phyloP scores from a whole-genome alignment of 2,113 vertebrate genomes.

The Chaetorhynchus papuensis region DNA sequence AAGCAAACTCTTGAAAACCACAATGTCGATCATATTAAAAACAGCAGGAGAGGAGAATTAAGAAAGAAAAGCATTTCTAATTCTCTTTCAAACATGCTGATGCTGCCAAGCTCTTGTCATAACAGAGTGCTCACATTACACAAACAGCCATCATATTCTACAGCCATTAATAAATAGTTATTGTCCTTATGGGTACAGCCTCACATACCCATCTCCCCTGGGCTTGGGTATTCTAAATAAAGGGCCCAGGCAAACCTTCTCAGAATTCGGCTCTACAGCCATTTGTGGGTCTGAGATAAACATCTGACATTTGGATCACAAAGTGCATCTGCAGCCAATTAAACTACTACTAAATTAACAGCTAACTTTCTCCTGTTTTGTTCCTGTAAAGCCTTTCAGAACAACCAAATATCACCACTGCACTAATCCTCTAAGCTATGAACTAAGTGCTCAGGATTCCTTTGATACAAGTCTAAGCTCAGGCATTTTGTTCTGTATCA shows the following conservation, averaged over 20 bases:
- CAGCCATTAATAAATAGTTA: constrained; percentile 70
- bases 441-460: not conserved
- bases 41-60: constrained; percentile 77
- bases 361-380: constrained; percentile 39
- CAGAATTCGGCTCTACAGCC: constrained; percentile 22
- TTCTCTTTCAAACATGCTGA: constrained; percentile 72
- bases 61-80: constrained; percentile 82
- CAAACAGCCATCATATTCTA: constrained; percentile 65
- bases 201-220: constrained; percentile 49
- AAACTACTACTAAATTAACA: constrained; percentile 59
- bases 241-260: constrained; percentile 59
- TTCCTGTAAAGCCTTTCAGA: constrained; percentile 17
- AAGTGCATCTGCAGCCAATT: constrained; percentile 54
- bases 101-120: constrained; percentile 78
- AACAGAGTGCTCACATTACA: constrained; percentile 70
- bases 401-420: not conserved
- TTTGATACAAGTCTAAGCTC: not conserved
- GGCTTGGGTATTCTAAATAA: constrained; percentile 51
- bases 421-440: not conserved
- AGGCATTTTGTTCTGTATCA: not conserved
- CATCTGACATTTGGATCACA: constrained; percentile 42
- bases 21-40: constrained; percentile 79
- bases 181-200: constrained; percentile 68
- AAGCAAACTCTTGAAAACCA: constrained; percentile 71
- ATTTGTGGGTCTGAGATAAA: constrained; percentile 30